These are phyloP conservation scores for Ryuthela nishihirai DNA, from an alignment of 2,888 invertebrate species.

Conservation along the genomic window DNA sequence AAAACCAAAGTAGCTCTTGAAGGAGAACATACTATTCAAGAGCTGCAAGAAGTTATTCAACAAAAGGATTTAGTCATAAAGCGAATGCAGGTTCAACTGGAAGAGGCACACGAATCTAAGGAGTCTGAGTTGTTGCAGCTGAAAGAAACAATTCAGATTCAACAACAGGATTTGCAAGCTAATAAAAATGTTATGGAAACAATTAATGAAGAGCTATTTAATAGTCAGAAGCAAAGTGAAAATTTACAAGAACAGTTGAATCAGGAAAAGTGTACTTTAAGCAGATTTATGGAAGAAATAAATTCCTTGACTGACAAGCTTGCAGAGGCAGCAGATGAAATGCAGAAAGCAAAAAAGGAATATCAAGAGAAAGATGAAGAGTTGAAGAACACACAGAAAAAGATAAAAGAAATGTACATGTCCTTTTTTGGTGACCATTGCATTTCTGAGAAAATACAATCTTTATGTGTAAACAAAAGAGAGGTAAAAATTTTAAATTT, in stretches of 20 bases:
- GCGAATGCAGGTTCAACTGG: slow-evolving; percentile 22
- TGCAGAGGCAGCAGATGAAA: slow-evolving; percentile 23
- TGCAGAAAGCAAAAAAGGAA: slow-evolving; percentile 21
- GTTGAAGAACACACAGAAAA: slow-evolving; percentile 19
- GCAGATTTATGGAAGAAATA: slow-evolving; percentile 29
- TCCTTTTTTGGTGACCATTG: slow-evolving; percentile 22
- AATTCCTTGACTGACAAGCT: slow-evolving; percentile 31
- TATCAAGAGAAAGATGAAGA: slow-evolving; percentile 28
- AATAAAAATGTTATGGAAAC: slow-evolving; percentile 25
- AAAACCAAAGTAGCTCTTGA: slow-evolving; percentile 26
- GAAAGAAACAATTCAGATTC: slow-evolving; percentile 10
- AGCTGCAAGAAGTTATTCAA: slow-evolving; percentile 23
- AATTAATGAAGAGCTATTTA: slow-evolving; percentile 26
- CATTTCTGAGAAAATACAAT: slow-evolving; percentile 16
- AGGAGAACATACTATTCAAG: slow-evolving; percentile 28
- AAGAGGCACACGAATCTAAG: slow-evolving; percentile 22
- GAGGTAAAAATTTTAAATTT: slow-evolving; percentile 16
- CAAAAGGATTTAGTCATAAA: slow-evolving; percentile 27
- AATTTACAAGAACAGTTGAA: slow-evolving; percentile 21
- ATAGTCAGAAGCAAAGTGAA: slow-evolving; percentile 32
- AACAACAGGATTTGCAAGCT: slow-evolving; percentile 21
- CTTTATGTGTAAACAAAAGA: slow-evolving; percentile 10
- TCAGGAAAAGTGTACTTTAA: slow-evolving; percentile 31
- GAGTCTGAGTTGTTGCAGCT: slow-evolving; percentile 21
- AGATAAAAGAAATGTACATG: slow-evolving; percentile 27